Evolutionary conservation across 2,113 vertebrate species (phyloP).

Genomic region (Sminthopsis crassicaudata): DNA sequence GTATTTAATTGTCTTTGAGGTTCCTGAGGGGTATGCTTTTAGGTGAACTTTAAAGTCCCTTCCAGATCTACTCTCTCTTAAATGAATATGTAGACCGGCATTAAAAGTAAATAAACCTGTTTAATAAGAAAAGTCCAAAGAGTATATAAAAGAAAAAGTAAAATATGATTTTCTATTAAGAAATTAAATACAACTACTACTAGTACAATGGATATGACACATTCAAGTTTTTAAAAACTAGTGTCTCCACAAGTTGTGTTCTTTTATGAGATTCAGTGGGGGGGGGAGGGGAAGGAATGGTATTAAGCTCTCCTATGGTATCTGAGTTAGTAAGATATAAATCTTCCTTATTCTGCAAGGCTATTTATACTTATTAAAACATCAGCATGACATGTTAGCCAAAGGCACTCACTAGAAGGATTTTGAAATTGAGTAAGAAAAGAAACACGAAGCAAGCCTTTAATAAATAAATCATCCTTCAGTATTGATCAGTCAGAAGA

Average conservation of each 20-base stretch:
- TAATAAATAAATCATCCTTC: background rate
- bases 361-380: slow-evolving; percentile 15
- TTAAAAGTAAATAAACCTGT: background rate
- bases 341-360: background rate
- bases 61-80: background rate
- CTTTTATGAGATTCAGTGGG: rapidly evolving
- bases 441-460: background rate
- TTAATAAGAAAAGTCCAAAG: background rate
- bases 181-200: background rate
- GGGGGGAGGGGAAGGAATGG: too few species aligned
- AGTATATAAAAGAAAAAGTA: background rate
- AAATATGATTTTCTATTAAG: background rate
- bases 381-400: background rate
- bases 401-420: background rate
- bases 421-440: background rate
- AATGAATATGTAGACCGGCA: background rate
- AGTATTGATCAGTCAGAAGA: background rate
- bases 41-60: background rate
- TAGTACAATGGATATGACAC: background rate
- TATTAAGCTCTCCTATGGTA: background rate
- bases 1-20: background rate
- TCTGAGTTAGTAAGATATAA: background rate
- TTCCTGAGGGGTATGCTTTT: background rate
- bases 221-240: background rate
- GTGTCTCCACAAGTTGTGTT: background rate